A percentile compares a stretch with the other conserved stretches of the same genome.
phyloP scores from a whole-genome alignment of 2,797 vertebrate species.

The Rallus crepitans region DNA sequence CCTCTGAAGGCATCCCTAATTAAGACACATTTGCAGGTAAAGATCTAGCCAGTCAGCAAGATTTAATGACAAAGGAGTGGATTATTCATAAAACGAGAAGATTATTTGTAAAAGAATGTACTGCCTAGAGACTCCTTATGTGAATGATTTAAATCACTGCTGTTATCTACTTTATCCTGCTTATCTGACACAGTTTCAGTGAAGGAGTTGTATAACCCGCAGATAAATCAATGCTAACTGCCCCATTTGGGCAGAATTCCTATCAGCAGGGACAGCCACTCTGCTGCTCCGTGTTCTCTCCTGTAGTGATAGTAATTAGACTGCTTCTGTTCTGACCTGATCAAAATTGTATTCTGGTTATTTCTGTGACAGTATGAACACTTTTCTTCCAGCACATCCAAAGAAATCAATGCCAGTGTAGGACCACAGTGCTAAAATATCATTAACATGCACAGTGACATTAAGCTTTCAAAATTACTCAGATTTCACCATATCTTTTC shows the following conservation, averaged over 20 bases:
- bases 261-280: neutral
- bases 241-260: neutral
- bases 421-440: neutral
- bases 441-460: neutral
- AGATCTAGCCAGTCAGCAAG: neutral
- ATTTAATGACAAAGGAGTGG: neutral
- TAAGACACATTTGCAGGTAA: neutral
- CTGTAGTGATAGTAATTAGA: neutral
- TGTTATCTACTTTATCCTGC: neutral
- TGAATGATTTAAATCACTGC: neutral
- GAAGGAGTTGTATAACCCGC: neutral
- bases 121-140: neutral
- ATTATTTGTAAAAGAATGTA: neutral
- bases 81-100: neutral
- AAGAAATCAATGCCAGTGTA: neutral
- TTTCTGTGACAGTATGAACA: neutral
- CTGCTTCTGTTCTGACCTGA: neutral
- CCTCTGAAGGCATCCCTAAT: neutral
- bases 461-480: neutral
- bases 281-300: neutral
- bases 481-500: neutral
- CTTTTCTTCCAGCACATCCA: neutral
- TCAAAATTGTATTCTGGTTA: neutral
- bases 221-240: neutral
- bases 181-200: neutral